Conservation (phyloP, 2,113 vertebrate genomes). For the Pseudorasbora parva region DNA sequence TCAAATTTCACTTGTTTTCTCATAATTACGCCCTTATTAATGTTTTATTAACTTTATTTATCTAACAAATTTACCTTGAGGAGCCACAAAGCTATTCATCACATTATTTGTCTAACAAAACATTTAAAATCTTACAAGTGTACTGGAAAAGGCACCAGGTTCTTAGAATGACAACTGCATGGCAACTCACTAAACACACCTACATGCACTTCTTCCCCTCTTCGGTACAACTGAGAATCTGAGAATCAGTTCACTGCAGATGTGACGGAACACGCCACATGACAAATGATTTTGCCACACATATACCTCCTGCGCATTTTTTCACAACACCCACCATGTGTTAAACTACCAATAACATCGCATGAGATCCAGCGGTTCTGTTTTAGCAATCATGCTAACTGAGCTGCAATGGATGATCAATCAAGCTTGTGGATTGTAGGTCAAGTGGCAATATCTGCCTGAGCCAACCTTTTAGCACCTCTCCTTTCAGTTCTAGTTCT, state of each 20-base stretch:
- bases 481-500: conserved; percentile 18
- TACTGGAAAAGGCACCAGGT: background rate
- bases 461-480: conserved; percentile 10
- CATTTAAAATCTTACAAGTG: background rate
- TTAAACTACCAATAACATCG: conserved; percentile 25
- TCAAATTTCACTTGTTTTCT: background rate
- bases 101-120: conserved; percentile 1
- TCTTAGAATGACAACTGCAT: background rate
- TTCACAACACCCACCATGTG: conserved; percentile 9
- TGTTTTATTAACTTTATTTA: background rate
- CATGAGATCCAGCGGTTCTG: background rate
- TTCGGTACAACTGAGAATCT: background rate
- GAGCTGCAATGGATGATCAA: background rate
- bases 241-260: conserved; percentile 13
- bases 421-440: conserved; percentile 29
- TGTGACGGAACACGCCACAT: background rate
- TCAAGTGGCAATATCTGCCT: conserved; percentile 26
- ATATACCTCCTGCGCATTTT: background rate
- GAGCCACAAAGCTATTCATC: background rate
- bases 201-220: background rate
- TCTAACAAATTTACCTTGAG: background rate
- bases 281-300: conserved; percentile 1
- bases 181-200: background rate
- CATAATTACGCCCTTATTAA: background rate
- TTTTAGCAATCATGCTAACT: conserved; percentile 11